phyloP scores from a whole-genome alignment of 2,113 vertebrate species.

The Mormyrus lacerda region DNA sequence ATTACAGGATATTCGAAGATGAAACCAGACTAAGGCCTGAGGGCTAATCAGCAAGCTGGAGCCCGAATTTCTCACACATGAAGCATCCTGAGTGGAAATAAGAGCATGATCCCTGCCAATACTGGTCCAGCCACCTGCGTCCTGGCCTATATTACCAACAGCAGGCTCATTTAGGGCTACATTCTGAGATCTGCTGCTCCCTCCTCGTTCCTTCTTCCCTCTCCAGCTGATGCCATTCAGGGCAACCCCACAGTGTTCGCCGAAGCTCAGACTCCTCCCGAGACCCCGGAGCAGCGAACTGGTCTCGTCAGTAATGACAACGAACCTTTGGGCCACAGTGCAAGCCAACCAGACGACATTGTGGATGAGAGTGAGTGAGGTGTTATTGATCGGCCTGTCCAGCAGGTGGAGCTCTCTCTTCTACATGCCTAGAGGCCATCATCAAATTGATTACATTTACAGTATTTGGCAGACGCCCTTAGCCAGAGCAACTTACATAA shows the following conservation, averaged over 20 bases:
- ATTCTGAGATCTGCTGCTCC: neutral
- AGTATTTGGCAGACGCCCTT: too few species aligned
- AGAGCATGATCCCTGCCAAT: neutral
- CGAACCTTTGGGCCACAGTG: slow-evolving; percentile 86
- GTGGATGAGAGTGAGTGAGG: slow-evolving; percentile 85
- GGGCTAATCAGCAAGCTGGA: neutral
- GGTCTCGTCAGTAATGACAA: slow-evolving; percentile 93
- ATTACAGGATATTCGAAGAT: neutral
- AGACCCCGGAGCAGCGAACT: slow-evolving; percentile 61
- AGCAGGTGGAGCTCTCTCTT: neutral
- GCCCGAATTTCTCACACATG: neutral
- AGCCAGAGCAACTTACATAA: too few species aligned
- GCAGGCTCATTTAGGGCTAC: neutral
- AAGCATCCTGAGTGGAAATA: neutral
- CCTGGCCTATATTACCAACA: neutral
- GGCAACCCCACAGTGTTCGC: slow-evolving; percentile 55
- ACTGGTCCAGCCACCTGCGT: neutral
- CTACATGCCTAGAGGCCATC: neutral
- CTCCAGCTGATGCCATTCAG: slow-evolving; percentile 54
- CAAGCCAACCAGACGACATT: slow-evolving; percentile 86
- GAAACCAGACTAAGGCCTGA: neutral
- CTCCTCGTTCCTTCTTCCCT: slow-evolving; percentile 32
- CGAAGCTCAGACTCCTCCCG: slow-evolving; percentile 61
- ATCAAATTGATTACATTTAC: neutral
- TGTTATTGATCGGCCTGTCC: neutral